Base-by-base conservation (phyloP, 2,113 vertebrate species). In the Pygoscelis adeliae region DNA sequence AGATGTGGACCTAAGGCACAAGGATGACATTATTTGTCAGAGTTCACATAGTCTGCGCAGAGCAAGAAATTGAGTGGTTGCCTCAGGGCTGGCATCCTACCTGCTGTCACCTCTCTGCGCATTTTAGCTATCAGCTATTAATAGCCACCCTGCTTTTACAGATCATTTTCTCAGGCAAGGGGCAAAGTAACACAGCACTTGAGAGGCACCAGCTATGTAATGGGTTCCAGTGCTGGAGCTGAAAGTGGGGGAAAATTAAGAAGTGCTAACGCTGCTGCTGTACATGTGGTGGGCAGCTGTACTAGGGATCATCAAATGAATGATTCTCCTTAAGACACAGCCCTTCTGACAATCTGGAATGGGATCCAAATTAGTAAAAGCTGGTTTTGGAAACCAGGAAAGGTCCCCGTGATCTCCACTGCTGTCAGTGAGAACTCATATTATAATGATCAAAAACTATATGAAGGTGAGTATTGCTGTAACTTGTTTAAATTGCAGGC, bases 251-350 rank as follows among this genome's bases (percentile, higher is more conserved):
- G 49, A 42, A 93, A 95, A 84, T 15, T 4, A 47, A 72, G 32
- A 96, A 69, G 4, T 88, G 47, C 40, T 85, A 69, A 74, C 4
- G 3, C 44, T 86, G 63, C 83, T 80, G 76, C 47, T 55, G 30
- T 58, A 32, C 95, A 96, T 90, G 63, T 95, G 96, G 69, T 78
- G 32, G 53, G 56, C 95, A 98, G 95, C 88, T 98, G 97, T 53
- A 34, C 13, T 76, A 56, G 12, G 32, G 63, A 78, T 93, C 78
- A 63, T 93, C 59, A 65, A 17, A 62, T 96, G 42, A 88, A 80
- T 59, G 29, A 62, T 56, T 87, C 46, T 62, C 21, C 85, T 81
- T 66, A 56, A 63, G 80, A 73, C 49, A 34, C 27, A 82, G 36
- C 6, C 32, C 25, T 86, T 95, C 78, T 91, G 78, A 91, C 70